These are phyloP conservation scores for Augiades crinisus DNA, from an alignment of 2,888 invertebrate species.

Conservation along the genomic window DNA sequence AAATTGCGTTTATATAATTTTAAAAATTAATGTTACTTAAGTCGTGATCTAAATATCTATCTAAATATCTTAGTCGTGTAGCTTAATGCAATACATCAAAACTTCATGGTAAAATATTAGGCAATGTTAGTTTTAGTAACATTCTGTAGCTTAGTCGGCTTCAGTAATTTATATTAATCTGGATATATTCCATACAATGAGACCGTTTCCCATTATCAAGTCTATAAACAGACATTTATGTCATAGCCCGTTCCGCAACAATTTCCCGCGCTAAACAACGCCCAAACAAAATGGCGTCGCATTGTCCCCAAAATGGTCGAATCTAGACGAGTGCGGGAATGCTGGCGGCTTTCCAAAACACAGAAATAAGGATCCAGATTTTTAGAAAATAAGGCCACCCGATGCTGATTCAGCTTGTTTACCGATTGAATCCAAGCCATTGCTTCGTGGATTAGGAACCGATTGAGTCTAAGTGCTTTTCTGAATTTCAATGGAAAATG, in stretches of 20 bases:
- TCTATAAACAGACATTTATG: conserved; percentile 27
- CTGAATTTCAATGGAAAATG: no score
- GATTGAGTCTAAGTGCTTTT: no score
- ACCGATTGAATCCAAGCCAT: conserved; percentile 5
- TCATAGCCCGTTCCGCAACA: conserved; percentile 25
- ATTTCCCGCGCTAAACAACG: conserved; percentile 30
- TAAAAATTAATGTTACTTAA: no score
- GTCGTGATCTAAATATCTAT: no score
- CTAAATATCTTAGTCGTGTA: no score
- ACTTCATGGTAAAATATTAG: no score
- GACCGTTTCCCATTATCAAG: neutral
- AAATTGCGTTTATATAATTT: no score
- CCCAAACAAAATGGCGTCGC: conserved; percentile 37
- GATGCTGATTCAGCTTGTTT: conserved; percentile 22
- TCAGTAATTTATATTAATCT: neutral
- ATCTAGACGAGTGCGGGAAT: conserved; percentile 18
- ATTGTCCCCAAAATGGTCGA: conserved; percentile 38
- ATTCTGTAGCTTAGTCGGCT: neutral
- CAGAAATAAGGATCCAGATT: conserved; percentile 30
- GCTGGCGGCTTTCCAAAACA: conserved; percentile 38
- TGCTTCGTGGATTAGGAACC: neutral
- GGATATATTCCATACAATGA: neutral
- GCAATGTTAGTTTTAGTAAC: no score
- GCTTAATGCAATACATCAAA: no score
- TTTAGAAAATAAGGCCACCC: conserved; percentile 32